Percentiles rank a stretch among this genome's conserved stretches.
These are phyloP conservation scores for Liolophura sinensis DNA, from an alignment of 1,140 invertebrate species.

Conservation along the genomic window DNA sequence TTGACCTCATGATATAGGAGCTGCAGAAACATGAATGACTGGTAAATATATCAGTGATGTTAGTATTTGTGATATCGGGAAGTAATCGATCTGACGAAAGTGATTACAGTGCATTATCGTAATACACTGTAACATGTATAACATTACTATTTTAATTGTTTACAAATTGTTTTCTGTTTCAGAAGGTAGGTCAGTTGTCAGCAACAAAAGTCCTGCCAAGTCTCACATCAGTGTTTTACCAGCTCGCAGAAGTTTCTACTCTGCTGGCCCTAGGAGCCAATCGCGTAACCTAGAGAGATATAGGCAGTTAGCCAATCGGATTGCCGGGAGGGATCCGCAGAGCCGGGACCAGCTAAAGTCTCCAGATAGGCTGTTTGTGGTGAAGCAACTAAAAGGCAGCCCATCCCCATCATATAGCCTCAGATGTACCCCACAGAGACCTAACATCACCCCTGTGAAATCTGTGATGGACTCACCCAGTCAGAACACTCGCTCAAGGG, in stretches of 20 bases:
- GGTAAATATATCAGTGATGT: no score
- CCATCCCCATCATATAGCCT: conserved; percentile 24
- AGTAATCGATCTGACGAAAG: no score
- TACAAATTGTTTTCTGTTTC: no score
- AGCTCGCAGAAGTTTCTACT: conserved; percentile 29
- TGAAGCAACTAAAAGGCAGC: conserved; percentile 34
- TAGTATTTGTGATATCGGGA: no score
- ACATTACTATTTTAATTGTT: no score
- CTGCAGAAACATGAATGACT: no score
- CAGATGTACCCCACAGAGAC: conserved; percentile 30
- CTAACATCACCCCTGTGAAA: conserved; percentile 23
- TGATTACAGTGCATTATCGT: no score
- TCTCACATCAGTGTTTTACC: no score
- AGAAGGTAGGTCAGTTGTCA: no score
- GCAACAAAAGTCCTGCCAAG: no score
- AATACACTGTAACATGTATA: no score
- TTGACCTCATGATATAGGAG: no score
- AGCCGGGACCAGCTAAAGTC: conserved; percentile 25
- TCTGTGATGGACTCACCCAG: conserved; percentile 18
- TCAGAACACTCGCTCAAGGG: conserved; percentile 23
- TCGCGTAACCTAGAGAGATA: conserved; percentile 32
- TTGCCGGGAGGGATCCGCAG: conserved; percentile 27
- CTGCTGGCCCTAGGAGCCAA: conserved; percentile 26
- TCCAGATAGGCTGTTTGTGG: conserved; percentile 32
- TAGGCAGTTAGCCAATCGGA: conserved; percentile 29